A percentile compares a stretch with the other conserved stretches of the same genome.
Conservation (phyloP, 2,888 invertebrate genomes). For the Aphidoletes aphidimyza region DNA sequence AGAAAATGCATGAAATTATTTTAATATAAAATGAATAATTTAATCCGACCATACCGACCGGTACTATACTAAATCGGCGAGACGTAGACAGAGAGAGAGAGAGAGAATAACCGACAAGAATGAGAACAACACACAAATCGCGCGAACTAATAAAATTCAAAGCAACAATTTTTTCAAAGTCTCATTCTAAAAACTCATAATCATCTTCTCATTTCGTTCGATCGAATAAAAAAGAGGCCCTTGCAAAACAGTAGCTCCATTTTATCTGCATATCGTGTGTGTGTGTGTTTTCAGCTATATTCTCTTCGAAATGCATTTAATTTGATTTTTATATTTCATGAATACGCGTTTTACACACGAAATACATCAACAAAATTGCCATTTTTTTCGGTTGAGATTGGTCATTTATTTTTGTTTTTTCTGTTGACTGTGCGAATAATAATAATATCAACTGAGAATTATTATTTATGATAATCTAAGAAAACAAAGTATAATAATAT, state of each 20-base stretch:
- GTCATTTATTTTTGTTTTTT: too few species aligned
- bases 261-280: not conserved
- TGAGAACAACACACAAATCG: constrained; percentile 21
- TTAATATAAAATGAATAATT: constrained; percentile 51
- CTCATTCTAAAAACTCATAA: constrained; percentile 23
- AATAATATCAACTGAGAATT: too few species aligned
- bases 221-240: not conserved
- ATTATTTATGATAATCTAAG: too few species aligned
- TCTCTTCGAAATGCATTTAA: not conserved
- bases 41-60: constrained; percentile 11
- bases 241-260: not conserved
- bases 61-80: not conserved
- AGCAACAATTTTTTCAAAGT: constrained; percentile 22
- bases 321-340: not conserved
- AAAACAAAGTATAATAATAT: too few species aligned
- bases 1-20: constrained; percentile 48
- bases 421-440: too few species aligned
- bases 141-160: constrained; percentile 43
- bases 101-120: not conserved
- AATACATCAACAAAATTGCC: too few species aligned
- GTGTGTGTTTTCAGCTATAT: not conserved
- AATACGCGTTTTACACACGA: too few species aligned
- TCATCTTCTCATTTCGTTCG: not conserved
- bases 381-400: too few species aligned
- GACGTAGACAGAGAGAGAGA: too few species aligned